Conservation (phyloP, 2,888 invertebrate species). For the Ceriagrion tenellum region DNA sequence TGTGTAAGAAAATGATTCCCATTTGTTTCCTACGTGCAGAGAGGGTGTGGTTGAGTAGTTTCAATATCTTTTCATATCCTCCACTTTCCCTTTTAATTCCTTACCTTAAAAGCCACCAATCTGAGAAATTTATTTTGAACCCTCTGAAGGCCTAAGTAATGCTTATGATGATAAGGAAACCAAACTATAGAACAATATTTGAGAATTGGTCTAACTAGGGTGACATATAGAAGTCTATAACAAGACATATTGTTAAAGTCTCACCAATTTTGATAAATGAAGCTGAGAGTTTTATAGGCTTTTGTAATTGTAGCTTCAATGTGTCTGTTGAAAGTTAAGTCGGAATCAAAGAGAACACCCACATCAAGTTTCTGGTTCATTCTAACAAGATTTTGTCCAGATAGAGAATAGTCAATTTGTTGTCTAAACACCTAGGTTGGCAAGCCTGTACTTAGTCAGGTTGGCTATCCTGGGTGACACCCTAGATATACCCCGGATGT, state of each 20-base stretch:
- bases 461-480: too few relatives aligned
- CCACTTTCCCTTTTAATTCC: too few relatives aligned
- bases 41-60: too few relatives aligned
- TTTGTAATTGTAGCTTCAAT: background rate
- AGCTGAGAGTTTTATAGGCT: slow-evolving; percentile 9
- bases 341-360: background rate
- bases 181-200: background rate
- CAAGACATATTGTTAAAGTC: background rate
- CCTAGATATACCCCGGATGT: too few relatives aligned
- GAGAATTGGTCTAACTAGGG: background rate
- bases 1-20: too few relatives aligned
- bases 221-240: slow-evolving; percentile 16
- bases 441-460: too few relatives aligned
- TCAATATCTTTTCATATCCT: too few relatives aligned
- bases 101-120: too few relatives aligned
- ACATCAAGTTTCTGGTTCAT: background rate
- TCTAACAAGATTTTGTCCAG: slow-evolving; percentile 17
- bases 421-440: too few relatives aligned
- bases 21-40: too few relatives aligned
- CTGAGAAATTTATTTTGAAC: background rate
- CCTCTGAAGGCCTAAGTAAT: background rate
- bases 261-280: background rate
- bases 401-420: background rate
- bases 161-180: background rate
- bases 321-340: background rate